Evolutionary conservation across 2,113 vertebrate species (phyloP).

Genomic region (Patagioenas fasciata): DNA sequence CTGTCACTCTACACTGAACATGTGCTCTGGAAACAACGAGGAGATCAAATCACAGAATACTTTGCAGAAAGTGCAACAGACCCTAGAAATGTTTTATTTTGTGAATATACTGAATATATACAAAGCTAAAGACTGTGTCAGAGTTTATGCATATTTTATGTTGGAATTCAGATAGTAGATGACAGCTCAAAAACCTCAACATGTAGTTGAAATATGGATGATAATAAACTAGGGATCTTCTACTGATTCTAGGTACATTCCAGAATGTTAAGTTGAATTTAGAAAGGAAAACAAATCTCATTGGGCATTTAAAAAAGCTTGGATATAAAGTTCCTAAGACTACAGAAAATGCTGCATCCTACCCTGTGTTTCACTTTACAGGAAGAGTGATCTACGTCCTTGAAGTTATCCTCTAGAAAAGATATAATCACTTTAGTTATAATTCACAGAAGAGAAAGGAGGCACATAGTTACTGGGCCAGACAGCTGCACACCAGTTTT

Average conservation of each 20-base stretch:
- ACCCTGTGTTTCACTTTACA: not conserved
- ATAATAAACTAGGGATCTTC: not conserved
- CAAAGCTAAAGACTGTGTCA: not conserved
- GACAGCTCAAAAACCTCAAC: not conserved
- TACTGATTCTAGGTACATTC: not conserved
- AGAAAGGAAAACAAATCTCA: not conserved
- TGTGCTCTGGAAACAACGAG: not conserved
- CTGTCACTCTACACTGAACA: not conserved
- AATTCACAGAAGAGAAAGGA: not conserved
- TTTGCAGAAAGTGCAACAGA: not conserved
- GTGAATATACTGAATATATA: not conserved
- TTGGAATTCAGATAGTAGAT: not conserved
- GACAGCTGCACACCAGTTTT: not conserved
- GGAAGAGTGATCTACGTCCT: not conserved
- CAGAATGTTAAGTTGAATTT: not conserved
- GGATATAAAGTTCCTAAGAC: not conserved
- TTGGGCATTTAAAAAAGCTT: not conserved
- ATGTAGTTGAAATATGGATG: accelerated
- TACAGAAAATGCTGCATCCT: not conserved
- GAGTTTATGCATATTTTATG: not conserved
- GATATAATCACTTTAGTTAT: not conserved
- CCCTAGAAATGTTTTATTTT: not conserved
- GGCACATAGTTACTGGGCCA: not conserved
- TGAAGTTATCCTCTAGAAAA: not conserved
- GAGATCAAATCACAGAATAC: not conserved